Base-by-base conservation (phyloP, 2,888 invertebrate species). In the Dryadula phaetusa region DNA sequence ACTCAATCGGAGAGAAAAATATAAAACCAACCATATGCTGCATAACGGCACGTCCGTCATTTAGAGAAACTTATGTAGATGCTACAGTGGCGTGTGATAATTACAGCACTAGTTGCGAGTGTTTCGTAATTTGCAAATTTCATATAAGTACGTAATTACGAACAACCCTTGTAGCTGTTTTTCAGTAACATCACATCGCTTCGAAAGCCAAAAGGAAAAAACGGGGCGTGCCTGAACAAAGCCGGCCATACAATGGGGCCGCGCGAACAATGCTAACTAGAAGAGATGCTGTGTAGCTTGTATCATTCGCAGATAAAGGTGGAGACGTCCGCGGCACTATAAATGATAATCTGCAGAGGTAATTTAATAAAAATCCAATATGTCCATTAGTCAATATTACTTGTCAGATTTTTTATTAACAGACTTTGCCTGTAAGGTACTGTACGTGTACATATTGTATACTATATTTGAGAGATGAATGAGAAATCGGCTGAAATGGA, bases 161-260 rank as follows among this genome's bases (percentile, higher is more conserved):
- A 72, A 72, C 74, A 79, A 75, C 79, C 77, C 79, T 76, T 76
- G 75, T 75, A 76, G 73, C 73, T 73, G 77, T 77, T 77, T 82
- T 82, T 82, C 85, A 85, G 79, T 78, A 77, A 78, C 81, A 82
- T 79, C 81, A 84, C 79, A 80, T 76, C 80, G 85, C 82, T 84
- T 82, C 80, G 82, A 83, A 85, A 85, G 84, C 82, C 85, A 85
- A 88, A 87, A 86, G 84, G 85, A 86, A 88, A 89, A 84, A 91
- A 81, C 86, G 86, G 86, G 85, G 87, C 91, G 90, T 92, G 90
- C 85, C 85, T 76, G 84, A 86, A 92, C 91, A 92, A 92, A 87
- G 88, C 85, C 79, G 71, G 74, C 78, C 73, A 77, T 79, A 91
- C 90, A 90, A 90, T 91, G 82, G 87, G 76, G 76, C 80, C 81